Percentiles rank a stretch among this genome's conserved stretches.
phyloP scores from a whole-genome alignment of 2,113 vertebrate species.

The Grus americana region DNA sequence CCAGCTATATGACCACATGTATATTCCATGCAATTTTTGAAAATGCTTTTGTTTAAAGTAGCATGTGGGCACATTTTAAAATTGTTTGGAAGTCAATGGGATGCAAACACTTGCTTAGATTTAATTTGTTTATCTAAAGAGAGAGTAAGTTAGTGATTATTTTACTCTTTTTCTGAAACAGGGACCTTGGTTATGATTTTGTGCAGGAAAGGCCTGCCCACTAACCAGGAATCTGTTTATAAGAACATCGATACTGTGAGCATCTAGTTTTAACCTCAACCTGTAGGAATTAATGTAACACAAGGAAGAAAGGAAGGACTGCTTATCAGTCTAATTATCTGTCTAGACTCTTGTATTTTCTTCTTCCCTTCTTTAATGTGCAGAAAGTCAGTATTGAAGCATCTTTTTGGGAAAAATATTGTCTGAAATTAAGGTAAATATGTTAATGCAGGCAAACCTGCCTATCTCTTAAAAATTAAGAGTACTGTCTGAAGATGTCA shows the following conservation, averaged over 20 bases:
- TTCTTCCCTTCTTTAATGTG: background rate
- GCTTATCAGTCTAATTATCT: background rate
- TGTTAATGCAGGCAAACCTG: background rate
- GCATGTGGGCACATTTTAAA: background rate
- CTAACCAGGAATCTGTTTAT: background rate
- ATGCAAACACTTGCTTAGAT: background rate
- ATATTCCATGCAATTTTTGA: background rate
- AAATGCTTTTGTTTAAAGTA: background rate
- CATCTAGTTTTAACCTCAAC: background rate
- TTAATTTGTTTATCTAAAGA: background rate
- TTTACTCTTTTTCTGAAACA: background rate
- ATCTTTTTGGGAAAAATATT: background rate
- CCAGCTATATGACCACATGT: background rate
- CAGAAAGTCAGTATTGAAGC: background rate
- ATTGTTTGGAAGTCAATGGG: background rate
- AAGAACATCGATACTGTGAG: background rate
- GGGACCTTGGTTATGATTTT: background rate
- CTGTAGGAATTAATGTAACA: background rate
- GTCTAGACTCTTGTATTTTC: background rate
- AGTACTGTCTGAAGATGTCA: background rate
- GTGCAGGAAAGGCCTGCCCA: background rate
- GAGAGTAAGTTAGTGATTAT: fast-evolving
- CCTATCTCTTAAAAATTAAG: background rate
- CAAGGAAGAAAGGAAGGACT: background rate
- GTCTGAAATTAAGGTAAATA: background rate